Percentiles rank a stretch among this genome's conserved stretches.
Evolutionary conservation across 2,113 vertebrate species (phyloP).

Genomic region (Megaceryle torquata): DNA sequence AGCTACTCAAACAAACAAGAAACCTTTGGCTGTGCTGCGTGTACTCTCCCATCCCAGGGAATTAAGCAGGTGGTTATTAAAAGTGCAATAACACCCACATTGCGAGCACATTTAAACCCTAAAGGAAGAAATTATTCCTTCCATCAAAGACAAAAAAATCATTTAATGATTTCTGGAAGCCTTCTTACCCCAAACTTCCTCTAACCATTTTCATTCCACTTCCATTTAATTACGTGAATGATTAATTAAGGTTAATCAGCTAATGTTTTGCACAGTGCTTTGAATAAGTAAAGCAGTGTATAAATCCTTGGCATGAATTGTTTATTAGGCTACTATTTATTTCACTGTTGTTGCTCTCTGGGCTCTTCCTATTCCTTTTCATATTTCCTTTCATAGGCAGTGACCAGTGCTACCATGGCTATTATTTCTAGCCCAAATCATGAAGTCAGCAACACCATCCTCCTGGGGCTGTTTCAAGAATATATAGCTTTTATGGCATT

Average conservation of each 20-base stretch:
- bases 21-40: background rate
- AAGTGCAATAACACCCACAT: constrained; percentile 19
- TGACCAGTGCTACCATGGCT: background rate
- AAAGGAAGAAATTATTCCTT: constrained; percentile 45
- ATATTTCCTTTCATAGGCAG: background rate
- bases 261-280: background rate
- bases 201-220: constrained; percentile 17
- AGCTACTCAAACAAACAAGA: background rate
- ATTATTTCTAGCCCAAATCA: background rate
- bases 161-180: constrained; percentile 35
- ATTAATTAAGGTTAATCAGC: constrained; percentile 43
- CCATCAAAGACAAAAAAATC: constrained; percentile 27
- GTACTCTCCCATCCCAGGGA: constrained; percentile 9
- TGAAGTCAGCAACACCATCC: background rate
- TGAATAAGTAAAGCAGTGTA: background rate
- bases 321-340: background rate
- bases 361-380: background rate
- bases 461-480: background rate
- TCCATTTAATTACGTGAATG: constrained; percentile 39
- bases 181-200: constrained; percentile 29
- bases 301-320: background rate
- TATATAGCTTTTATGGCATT: background rate
- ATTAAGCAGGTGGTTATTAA: constrained; percentile 48
- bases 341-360: background rate
- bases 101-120: background rate